Conservation (phyloP, 2,113 vertebrate species). For the Grallaria varia region DNA sequence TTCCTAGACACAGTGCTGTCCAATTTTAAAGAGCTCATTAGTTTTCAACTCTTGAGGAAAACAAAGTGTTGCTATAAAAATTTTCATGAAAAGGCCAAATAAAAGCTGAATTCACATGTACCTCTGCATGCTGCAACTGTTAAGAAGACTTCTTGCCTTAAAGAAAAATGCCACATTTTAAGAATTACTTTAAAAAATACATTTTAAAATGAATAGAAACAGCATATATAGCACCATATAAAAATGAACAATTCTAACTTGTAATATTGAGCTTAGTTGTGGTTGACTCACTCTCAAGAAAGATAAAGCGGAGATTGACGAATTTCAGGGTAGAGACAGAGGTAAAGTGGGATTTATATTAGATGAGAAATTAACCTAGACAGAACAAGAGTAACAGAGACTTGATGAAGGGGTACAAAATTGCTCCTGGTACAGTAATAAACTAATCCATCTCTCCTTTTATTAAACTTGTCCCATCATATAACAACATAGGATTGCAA, state of each 20-base stretch:
- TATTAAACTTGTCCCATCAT: constrained; percentile 4
- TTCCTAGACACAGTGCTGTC: constrained; percentile 8
- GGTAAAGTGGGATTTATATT: constrained; percentile 24
- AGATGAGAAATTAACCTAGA: constrained; percentile 37
- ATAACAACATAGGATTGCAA: not conserved
- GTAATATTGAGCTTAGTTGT: not conserved
- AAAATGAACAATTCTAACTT: constrained; percentile 25
- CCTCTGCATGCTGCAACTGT: not conserved
- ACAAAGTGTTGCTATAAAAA: not conserved
- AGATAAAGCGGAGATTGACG: constrained; percentile 41
- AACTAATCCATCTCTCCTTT: constrained; percentile 29
- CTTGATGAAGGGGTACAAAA: constrained; percentile 26
- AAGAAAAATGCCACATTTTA: not conserved
- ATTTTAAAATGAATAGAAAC: constrained; percentile 9
- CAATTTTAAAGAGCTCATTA: constrained; percentile 34
- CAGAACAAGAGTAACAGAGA: constrained; percentile 15
- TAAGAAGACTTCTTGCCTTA: not conserved
- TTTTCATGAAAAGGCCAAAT: not conserved
- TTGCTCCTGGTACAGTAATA: not conserved
- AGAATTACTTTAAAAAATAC: not conserved
- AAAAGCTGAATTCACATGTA: constrained; percentile 4
- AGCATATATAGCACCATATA: not conserved
- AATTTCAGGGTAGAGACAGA: not conserved
- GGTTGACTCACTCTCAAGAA: not conserved
- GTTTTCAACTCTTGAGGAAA: constrained; percentile 30